Conservation (phyloP, 2,888 invertebrate genomes). For the Pammene aurita region DNA sequence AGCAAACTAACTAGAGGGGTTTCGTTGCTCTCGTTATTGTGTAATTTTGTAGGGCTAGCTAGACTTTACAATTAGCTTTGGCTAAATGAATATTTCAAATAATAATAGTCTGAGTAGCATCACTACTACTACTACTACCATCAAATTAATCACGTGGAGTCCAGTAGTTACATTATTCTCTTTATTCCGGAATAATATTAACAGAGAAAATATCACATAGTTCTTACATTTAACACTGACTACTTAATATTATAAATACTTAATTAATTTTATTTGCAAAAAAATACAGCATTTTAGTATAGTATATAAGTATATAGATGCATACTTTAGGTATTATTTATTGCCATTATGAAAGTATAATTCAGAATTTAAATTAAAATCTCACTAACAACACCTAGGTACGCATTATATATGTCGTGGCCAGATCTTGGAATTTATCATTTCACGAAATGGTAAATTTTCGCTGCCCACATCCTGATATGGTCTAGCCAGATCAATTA, state of each 20-base stretch:
- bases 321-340: constrained; percentile 15
- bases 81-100: too few relatives aligned
- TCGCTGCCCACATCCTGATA: too few relatives aligned
- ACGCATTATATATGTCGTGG: constrained; percentile 5
- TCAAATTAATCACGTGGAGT: not conserved
- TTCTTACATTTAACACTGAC: constrained; percentile 68
- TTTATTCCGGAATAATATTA: constrained; percentile 69
- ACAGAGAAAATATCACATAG: constrained; percentile 74
- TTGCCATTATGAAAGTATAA: constrained; percentile 21
- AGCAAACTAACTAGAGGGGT: too few relatives aligned
- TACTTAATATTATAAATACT: constrained; percentile 56
- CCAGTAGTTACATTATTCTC: constrained; percentile 44
- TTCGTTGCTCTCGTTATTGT: too few relatives aligned
- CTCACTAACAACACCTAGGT: constrained; percentile 18
- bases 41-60: too few relatives aligned
- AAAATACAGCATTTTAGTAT: constrained; percentile 28
- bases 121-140: too few relatives aligned
- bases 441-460: too few relatives aligned
- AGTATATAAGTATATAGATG: constrained; percentile 13
- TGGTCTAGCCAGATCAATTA: too few relatives aligned
- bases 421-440: not conserved
- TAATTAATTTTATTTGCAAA: constrained; percentile 47
- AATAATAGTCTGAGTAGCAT: too few relatives aligned
- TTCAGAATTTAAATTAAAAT: constrained; percentile 9
- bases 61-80: too few relatives aligned